Conservation (phyloP, 2,888 invertebrate species). For the Aphidius colemani region DNA sequence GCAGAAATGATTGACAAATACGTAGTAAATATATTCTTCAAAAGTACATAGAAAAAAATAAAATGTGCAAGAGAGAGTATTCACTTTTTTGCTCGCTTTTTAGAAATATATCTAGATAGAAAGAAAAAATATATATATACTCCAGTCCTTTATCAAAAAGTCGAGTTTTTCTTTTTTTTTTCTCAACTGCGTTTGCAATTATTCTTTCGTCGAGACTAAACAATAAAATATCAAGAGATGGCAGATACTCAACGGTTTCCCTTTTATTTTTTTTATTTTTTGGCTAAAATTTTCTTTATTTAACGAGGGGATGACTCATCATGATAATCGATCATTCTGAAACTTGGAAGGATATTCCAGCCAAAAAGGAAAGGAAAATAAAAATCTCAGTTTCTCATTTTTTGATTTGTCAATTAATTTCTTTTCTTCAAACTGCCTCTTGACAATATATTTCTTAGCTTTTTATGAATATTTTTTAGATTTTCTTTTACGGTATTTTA, state of each 20-base stretch:
- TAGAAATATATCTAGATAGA: no score
- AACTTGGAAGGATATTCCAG: not conserved
- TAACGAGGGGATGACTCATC: slow-evolving; percentile 45
- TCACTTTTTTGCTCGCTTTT: no score
- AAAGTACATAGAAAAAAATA: no score
- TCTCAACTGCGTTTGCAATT: slow-evolving; percentile 6
- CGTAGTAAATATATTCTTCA: no score
- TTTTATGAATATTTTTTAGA: not conserved
- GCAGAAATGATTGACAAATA: no score
- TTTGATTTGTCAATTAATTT: not conserved
- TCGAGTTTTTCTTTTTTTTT: no score
- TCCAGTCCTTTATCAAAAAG: no score
- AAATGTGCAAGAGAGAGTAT: no score
- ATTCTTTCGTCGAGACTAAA: slow-evolving; percentile 21
- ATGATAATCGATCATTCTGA: slow-evolving; percentile 44
- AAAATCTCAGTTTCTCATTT: not conserved
- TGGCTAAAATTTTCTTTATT: slow-evolving; percentile 37
- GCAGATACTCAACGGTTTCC: slow-evolving; percentile 22
- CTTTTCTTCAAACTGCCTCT: not conserved
- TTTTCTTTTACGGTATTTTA: not conserved
- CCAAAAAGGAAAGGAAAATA: not conserved
- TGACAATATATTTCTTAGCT: slow-evolving; percentile 6
- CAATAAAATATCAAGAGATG: not conserved
- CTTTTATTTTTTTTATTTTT: slow-evolving; percentile 18
- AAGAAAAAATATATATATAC: no score